Conservation (phyloP, 1,140 invertebrate genomes). For the Drepana arcuata region DNA sequence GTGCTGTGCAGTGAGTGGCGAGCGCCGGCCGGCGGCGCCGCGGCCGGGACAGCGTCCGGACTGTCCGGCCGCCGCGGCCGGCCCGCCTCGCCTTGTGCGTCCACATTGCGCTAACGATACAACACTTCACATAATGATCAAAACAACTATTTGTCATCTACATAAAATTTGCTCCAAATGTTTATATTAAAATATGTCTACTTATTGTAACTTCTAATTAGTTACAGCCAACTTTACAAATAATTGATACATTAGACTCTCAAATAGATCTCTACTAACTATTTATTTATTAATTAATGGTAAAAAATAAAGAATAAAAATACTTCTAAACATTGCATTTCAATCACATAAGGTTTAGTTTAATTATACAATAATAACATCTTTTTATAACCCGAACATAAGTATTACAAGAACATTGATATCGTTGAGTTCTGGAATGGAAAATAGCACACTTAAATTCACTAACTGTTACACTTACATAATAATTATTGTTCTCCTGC, state of each 20-base stretch:
- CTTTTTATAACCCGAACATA: conserved; percentile 69
- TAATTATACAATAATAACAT: conserved; percentile 70
- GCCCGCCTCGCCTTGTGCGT: conserved; percentile 54
- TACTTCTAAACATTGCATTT: conserved; percentile 73
- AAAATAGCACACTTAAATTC: conserved; percentile 72
- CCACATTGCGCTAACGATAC: conserved; percentile 63
- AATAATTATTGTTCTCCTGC: conserved; percentile 71
- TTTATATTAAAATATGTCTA: conserved; percentile 71
- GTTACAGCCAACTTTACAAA: conserved; percentile 72
- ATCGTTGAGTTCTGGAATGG: conserved; percentile 71
- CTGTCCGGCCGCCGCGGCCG: conserved; percentile 6
- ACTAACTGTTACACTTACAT: conserved; percentile 71
- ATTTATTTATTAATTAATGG: conserved; percentile 55
- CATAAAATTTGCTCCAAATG: conserved; percentile 71
- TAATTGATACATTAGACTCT: conserved; percentile 72
- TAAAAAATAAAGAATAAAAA: conserved; percentile 72
- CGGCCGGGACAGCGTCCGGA: conserved; percentile 4
- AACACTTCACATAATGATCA: conserved; percentile 69
- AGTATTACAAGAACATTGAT: conserved; percentile 70
- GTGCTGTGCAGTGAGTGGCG: conserved; percentile 64
- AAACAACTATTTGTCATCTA: conserved; percentile 69
- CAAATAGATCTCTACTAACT: conserved; percentile 72
- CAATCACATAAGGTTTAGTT: conserved; percentile 71
- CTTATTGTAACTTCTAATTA: conserved; percentile 70
- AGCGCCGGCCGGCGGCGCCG: conserved; percentile 26